Base-by-base conservation (phyloP, 2,113 vertebrate species). In the Microcebus griseorufus region DNA sequence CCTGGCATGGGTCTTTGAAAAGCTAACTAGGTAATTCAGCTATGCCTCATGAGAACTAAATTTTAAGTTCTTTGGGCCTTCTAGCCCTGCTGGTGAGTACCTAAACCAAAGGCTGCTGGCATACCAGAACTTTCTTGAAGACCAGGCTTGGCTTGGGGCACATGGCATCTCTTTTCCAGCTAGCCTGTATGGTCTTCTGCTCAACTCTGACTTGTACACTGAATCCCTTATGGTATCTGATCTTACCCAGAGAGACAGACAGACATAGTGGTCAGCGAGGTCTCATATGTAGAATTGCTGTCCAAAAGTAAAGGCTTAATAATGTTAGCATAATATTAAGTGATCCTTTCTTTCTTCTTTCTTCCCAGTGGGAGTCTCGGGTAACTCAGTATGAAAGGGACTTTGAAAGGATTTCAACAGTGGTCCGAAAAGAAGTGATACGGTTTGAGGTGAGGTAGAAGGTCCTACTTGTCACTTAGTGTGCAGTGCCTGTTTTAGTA, bases 361-460 rank as follows among this genome's bases (percentile, higher is more conserved):
- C 82, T 96, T 96, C 0, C 16, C 98, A 99, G 99, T 99, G 99
- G 99, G 99, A 99, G 96, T 99, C 99, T 83, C 99, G 99, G 34
- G 99, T 99, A 97, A 99, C 99, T 0, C 99, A 99, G 92, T 99
- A 99, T 0, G 99, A 99, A 97, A 98, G 99, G 97, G 99, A 99
- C 95, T 99, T 99, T 89, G 99, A 99, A 85, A 99, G 99, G 75
- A 99, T 99, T 80, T 99, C 99, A 34, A 96, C 99, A 0, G 99
- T 99, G 34, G 99, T 99, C 85, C 99, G 99, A 95, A 99, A 99
- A 97, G 99, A 99, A 96, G 99, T 99, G 85, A 96, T 99, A 78
- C 99, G 99, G 67, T 99, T 99, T 97, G 99, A 99, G 99, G 99
- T 99, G 96, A 87, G 0, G 72, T 60, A 1, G 1, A 65, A 70